Evolutionary conservation across 2,888 invertebrate species (phyloP), one percentile per base, ranked within the genome.

Genomic region (Eristalinus sepulchralis): DNA sequence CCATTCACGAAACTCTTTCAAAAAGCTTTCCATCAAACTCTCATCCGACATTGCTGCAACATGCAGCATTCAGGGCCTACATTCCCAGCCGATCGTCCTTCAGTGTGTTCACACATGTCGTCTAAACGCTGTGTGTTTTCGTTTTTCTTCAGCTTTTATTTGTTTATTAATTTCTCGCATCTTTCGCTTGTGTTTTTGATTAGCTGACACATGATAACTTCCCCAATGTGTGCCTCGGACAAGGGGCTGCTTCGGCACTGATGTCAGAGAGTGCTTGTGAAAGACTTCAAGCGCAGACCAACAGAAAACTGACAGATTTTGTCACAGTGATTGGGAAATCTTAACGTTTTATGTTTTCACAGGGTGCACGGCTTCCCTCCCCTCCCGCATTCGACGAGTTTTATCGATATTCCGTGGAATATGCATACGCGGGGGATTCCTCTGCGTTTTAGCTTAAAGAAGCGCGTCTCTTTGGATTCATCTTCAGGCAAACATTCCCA

Each of bases 181-280:
- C 17, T 60, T 27, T 31, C 17, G 60, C 31, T 60, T 60, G 60
- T 60, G 60, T 31, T 60, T 60, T 31, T 60, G 60, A 60, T 60
- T 60, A 60, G 60, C n/a, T 22, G 31, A 60, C 31, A 60, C 27
- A 60, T 27, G 60, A 27, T 60, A 60, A 60, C 24, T 60, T 60
- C n/a, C n/a, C 27, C 27, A 27, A 24, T 57, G 57, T 11, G n/a
- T 57, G n/a, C 27, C 27, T 59, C 27, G 27, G 60, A 60, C 60
- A 60, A 60, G 60, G 27, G 17, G 39, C n/a, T n/a, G n/a, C 39
- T n/a, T 39, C 39, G 17, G 47, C 27, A 27, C 27, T 47, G 47
- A 47, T 47, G 47, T 47, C 47, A 17, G 17, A 47, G 47, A 47
- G 17, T 17, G 47, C 47, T 47, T 47, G 47, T 47, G 47, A 47